Base-by-base conservation (phyloP, 2,888 invertebrate species). In the Drosophila longiperda region DNA sequence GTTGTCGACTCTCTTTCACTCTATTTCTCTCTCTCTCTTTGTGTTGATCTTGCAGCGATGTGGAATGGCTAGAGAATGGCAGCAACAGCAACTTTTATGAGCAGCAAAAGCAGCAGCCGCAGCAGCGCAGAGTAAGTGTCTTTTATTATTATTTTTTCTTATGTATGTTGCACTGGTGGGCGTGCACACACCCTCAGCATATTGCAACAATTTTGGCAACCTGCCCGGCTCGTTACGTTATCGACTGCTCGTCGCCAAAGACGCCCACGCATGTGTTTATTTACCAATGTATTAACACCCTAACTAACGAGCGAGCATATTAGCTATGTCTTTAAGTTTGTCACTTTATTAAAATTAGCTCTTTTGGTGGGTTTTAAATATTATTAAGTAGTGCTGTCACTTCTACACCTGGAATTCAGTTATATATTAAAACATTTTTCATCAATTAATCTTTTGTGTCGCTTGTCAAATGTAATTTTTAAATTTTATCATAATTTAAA, bases 131-230 rank as follows among this genome's bases (percentile, higher is more conserved):
- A 82, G 84, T 84, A 84, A 84, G 84, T 83, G 75, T 2, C 54
- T 59, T 33, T 42, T 40, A 20, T 40, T 52, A 29, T 54, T 36
- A 60, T 23, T 48, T 40, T 40, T 40, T 40, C 5, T 9, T 15
- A 15, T 8, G 23, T 45, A 15, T 12, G 11, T 57, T 20, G 23
- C 23, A 34, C 59, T 29, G 36, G 15, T 23, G 36, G 12, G 57
- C 38, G 57, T 26, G 49, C 42, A 53, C 78, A 78, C 78, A 78
- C 78, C 78, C 78, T 75, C 79, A 36, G 38, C 61, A 48, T 63
- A 87, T 83, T 87, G 82, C 85, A 79, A 78, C 80, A 78, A 75
- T 78, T 77, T 86, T 86, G 85, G 85, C 85, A 83, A 80, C 71
- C 71, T 86, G 85, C 85, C 85, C 80, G 85, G 68, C 83, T 76